These are phyloP conservation scores for Euleptes europaea DNA, from an alignment of 2,113 vertebrate species.

Conservation along the genomic window DNA sequence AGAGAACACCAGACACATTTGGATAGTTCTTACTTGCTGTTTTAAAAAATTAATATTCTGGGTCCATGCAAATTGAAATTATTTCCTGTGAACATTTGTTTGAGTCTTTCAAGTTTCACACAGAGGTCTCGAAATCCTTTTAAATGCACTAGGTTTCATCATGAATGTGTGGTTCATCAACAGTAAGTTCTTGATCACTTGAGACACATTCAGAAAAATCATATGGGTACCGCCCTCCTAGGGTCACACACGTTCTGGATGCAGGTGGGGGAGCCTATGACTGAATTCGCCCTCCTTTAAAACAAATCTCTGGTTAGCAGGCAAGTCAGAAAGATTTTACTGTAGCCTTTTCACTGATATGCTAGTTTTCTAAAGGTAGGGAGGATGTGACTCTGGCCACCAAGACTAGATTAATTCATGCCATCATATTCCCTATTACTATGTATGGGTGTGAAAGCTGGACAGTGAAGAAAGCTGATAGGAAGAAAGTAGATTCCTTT, in stretches of 20 bases:
- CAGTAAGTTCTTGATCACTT: not conserved
- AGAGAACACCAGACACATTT: rapidly evolving
- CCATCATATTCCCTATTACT: too few species aligned
- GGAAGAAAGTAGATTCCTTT: too few species aligned
- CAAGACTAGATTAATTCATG: too few species aligned
- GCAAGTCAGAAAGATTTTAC: not conserved
- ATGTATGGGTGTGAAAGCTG: too few species aligned
- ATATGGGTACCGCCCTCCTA: not conserved
- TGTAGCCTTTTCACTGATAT: not conserved
- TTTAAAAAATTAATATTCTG: not conserved
- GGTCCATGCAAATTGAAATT: not conserved
- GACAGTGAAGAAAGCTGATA: too few species aligned
- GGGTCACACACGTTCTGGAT: not conserved
- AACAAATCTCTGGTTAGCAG: not conserved
- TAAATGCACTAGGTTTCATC: not conserved
- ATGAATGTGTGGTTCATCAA: not conserved
- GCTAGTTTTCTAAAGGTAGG: not conserved
- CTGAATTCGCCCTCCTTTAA: not conserved
- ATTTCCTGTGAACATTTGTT: not conserved
- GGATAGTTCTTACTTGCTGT: not conserved
- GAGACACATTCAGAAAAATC: not conserved
- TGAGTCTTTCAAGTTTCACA: not conserved
- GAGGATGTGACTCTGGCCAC: too few species aligned
- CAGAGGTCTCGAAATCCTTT: not conserved
- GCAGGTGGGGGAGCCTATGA: not conserved